Percentiles rank a stretch among this genome's conserved stretches.
phyloP scores from a whole-genome alignment of 2,888 invertebrate genomes.

The Calameuta idolon region DNA sequence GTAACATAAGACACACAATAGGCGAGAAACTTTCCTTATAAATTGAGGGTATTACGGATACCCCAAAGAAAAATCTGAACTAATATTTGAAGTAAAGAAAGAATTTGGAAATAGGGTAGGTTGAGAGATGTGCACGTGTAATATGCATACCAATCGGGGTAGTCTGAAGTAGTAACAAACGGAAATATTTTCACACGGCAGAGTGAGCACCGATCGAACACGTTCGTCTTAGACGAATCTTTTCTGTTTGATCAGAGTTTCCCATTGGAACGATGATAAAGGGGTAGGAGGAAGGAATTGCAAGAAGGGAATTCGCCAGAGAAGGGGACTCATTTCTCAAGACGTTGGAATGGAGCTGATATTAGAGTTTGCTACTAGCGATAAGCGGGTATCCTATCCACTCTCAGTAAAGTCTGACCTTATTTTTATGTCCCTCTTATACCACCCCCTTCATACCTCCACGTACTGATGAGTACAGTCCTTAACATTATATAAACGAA shows the following conservation, averaged over 20 bases:
- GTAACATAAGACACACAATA: background rate
- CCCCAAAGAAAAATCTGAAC: background rate
- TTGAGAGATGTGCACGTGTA: background rate
- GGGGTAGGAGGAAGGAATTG: background rate
- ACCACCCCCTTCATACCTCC: background rate
- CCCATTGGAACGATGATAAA: background rate
- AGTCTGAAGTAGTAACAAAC: background rate
- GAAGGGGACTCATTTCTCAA: background rate
- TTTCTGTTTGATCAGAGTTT: background rate
- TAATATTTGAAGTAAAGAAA: background rate
- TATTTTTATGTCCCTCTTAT: background rate
- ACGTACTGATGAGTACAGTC: background rate
- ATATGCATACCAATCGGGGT: background rate
- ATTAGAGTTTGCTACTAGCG: background rate
- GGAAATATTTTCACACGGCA: background rate
- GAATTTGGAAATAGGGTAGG: background rate
- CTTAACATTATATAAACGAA: background rate
- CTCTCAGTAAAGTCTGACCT: background rate
- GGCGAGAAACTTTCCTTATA: background rate
- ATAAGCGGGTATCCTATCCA: background rate
- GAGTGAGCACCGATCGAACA: background rate
- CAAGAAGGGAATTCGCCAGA: background rate
- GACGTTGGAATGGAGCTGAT: background rate
- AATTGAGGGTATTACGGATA: background rate
- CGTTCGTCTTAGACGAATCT: background rate